Evolutionary conservation across 1,140 invertebrate species (phyloP), one percentile per base, ranked within the genome.

Genomic region (Lepeophtheirus salmonis): DNA sequence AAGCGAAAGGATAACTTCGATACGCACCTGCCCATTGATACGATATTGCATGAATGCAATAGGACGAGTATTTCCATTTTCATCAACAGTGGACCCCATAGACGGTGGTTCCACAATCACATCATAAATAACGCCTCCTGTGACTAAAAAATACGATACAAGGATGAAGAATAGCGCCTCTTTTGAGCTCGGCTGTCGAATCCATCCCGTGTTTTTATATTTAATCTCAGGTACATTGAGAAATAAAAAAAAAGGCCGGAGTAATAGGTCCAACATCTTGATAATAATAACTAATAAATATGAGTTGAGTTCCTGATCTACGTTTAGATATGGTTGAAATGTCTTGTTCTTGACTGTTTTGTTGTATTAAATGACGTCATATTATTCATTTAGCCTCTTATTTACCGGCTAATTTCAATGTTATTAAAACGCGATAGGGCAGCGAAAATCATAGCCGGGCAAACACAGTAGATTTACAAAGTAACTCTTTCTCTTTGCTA

Each of bases 121-220:
- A 75, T 97, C 91, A 74, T 97, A 97, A 66, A 97, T 97, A 26
- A 97, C 90, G 62, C 91, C 91, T 96, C 91, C 94, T 57, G 91
- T 97, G 41, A 98, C 91, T 63, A 98, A 75, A 75, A 98, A 98
- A 72, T 98, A 98, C 2, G 92, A 95, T 18, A 89, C 72, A 30
- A 97, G 72, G 30, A 97, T 83, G 55, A 91, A 73, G 13, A 85
- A 79, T 73, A 94, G 97, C 62, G 94, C 83, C 62, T 83, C 78
- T 88, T 95, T 97, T 20, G 90, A 80, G 52, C 88, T 92, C 0
- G 94, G 94, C 72, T 86, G 79, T 49, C 84, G 81, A 26, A 95
- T 71, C 88, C 89, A 94, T 78, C 83, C 81, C 57, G 89, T 89
- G 66, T 78, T 83, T 67, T 91, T 90, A 22, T 96, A 76, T 73